These are phyloP conservation scores for Mesoligia furuncula DNA, from an alignment of 2,888 invertebrate genomes.

Conservation along the genomic window DNA sequence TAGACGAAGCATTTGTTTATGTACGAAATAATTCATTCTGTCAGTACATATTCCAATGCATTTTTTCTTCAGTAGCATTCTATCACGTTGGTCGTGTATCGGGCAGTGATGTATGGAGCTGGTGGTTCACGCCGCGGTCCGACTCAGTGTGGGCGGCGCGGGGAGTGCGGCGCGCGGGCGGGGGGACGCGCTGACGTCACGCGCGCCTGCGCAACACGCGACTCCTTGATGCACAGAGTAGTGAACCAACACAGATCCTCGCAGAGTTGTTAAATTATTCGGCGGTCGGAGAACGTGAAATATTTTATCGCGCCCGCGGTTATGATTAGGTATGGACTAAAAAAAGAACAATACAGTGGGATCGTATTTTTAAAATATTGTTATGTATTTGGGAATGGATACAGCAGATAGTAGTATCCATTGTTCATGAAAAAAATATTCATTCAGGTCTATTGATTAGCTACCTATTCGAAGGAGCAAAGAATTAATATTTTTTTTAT, in stretches of 20 bases:
- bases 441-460: not conserved
- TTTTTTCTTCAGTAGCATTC: slow-evolving; percentile 51
- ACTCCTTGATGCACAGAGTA: slow-evolving; percentile 82
- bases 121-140: slow-evolving; percentile 69
- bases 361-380: slow-evolving; percentile 14
- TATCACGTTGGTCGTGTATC: slow-evolving; percentile 54
- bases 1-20: slow-evolving; percentile 7
- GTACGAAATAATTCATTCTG: slow-evolving; percentile 20
- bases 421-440: not conserved
- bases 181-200: slow-evolving; percentile 85
- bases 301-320: slow-evolving; percentile 38
- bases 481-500: not conserved
- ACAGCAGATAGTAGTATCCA: not conserved
- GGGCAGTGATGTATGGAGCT: slow-evolving; percentile 66
- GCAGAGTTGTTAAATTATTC: slow-evolving; percentile 55
- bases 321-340: slow-evolving; percentile 41
- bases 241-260: slow-evolving; percentile 68
- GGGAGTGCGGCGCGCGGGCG: slow-evolving; percentile 48
- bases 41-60: slow-evolving; percentile 33
- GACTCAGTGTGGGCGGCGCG: slow-evolving; percentile 66
- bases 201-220: slow-evolving; percentile 81
- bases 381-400: not conserved
- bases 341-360: slow-evolving; percentile 38
- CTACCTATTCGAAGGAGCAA: not conserved
- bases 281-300: slow-evolving; percentile 41